A percentile compares a stretch with the other conserved stretches of the same genome.
Conservation (phyloP, 2,888 invertebrate species). For the Acrocyrtus sp. region DNA sequence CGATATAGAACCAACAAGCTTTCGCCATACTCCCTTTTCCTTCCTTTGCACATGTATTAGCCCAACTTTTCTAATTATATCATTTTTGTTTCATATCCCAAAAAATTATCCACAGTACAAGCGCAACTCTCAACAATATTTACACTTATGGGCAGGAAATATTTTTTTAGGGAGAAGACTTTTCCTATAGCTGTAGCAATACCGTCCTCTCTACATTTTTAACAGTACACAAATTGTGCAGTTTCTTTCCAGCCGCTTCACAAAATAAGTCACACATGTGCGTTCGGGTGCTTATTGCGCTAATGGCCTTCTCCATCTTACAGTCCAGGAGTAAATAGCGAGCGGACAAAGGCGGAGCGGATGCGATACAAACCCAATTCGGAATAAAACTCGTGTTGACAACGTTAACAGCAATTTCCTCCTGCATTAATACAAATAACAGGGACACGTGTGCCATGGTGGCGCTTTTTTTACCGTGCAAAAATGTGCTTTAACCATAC, state of each 20-base stretch:
- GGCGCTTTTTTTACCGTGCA: no score
- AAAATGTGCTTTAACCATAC: no score
- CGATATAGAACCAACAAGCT: not conserved
- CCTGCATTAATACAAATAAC: not conserved
- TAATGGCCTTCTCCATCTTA: no score
- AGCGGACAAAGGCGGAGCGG: no score
- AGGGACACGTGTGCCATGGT: not conserved
- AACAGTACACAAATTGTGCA: not conserved
- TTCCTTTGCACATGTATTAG: not conserved
- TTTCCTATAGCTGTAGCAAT: not conserved
- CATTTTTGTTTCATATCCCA: conserved; percentile 6
- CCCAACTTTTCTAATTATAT: not conserved
- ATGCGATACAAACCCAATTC: no score
- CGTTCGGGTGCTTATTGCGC: no score
- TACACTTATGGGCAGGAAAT: not conserved
- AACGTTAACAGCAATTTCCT: not conserved
- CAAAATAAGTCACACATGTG: no score
- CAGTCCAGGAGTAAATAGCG: no score
- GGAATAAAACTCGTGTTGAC: not conserved
- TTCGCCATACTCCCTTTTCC: conserved; percentile 1
- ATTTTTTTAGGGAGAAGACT: not conserved
- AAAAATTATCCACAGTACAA: conserved; percentile 7
- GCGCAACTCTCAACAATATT: not conserved
- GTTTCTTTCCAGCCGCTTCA: no score
- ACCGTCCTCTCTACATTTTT: not conserved